These are phyloP conservation scores for Bathynomus jamesi DNA, from an alignment of 1,140 invertebrate genomes.

Conservation along the genomic window DNA sequence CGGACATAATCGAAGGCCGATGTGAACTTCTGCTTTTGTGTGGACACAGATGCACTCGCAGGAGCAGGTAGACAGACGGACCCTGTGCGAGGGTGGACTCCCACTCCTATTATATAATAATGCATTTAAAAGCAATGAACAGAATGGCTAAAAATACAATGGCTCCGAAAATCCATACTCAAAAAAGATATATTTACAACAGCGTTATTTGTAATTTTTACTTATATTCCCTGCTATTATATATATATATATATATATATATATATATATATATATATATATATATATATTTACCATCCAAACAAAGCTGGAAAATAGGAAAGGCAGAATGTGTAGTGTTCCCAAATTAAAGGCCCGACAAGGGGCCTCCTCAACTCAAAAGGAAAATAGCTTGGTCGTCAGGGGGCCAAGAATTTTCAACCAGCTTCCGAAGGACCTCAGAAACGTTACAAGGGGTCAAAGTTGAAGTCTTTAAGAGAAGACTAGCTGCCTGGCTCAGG, in stretches of 20 bases:
- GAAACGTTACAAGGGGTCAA: too few relatives aligned
- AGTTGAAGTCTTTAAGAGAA: too few relatives aligned
- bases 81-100: background rate
- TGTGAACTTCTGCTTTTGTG: background rate
- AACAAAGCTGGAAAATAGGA: too few relatives aligned
- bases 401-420: too few relatives aligned
- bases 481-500: too few relatives aligned
- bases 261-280: constrained; percentile 3
- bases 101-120: background rate
- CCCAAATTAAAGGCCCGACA: too few relatives aligned
- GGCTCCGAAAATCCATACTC: background rate
- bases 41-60: background rate
- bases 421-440: too few relatives aligned
- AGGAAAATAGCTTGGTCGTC: too few relatives aligned
- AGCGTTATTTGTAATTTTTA: background rate
- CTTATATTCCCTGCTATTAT: background rate
- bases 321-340: too few relatives aligned
- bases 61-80: background rate
- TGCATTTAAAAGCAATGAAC: background rate
- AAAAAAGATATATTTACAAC: background rate
- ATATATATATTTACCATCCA: constrained; percentile 1
- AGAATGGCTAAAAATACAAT: background rate
- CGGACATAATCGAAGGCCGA: background rate
- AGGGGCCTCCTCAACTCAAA: too few relatives aligned
- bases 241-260: background rate